Evolutionary conservation across 2,797 vertebrate genomes (phyloP), one percentile per base, ranked within the genome.

Genomic region (Hylomyscus alleni): DNA sequence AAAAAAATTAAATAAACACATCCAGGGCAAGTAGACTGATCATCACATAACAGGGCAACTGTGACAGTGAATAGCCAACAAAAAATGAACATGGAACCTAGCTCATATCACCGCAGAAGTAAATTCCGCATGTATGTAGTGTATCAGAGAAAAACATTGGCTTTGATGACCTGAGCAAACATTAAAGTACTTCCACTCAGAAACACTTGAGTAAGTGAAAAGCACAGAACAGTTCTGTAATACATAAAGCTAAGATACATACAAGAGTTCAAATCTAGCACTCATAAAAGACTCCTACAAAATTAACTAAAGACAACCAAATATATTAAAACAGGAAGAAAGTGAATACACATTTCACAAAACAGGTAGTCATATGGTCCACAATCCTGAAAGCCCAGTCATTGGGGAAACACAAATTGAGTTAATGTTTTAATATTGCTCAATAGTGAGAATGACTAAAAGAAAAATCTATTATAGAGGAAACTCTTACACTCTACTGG

Each of bases 331-430:
- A 72, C 17, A 50, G 40, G 17, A 37, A 77, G 7, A 75, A 31
- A 96, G 93, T 58, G 22, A 95, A 90, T 1, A 91, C 50, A 24
- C 4, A 65, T 34, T 92, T 96, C 81, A 90, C 47, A 90, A 86
- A 47, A 26, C 78, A 52, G 3, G 92, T 85, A 93, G 85, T 91
- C 82, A 85, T 62, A 91, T 34, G 24, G 56, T 7, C n/a, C 26
- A 91, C 50, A 83, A 90, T 90, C 78, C 65, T 94, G 20, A 89
- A 81, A 82, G n/a, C 56, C 52, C 44, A 75, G 22, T 3, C 29
- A 96, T 47, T 22, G 78, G 7, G 34, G 37, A 94, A 88, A 87
- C n/a, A 62, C 13, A 56, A 88, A 92, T 44, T 94, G 86, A 84
- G 77, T 37, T 91, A 75, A 92, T 77, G 26, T 84, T 58, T 60